Conservation (phyloP, 2,797 vertebrate genomes). For the Coranthus polyacanthus region DNA sequence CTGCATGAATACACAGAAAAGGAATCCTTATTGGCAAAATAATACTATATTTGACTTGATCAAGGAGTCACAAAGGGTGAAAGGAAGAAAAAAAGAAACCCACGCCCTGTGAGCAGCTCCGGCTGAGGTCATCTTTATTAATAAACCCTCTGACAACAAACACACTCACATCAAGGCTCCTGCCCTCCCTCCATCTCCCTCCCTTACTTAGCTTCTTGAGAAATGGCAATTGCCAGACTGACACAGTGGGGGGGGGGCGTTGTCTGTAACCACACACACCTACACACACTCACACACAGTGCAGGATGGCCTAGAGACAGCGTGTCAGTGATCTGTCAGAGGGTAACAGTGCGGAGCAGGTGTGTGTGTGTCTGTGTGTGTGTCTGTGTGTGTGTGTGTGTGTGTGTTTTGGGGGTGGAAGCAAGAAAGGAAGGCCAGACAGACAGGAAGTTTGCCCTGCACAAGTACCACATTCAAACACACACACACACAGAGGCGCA, state of each 20-base stretch:
- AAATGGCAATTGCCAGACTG: constrained; percentile 75
- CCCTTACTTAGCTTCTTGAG: constrained; percentile 65
- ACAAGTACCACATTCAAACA: constrained; percentile 30
- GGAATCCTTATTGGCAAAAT: constrained; percentile 26
- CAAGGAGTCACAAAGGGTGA: constrained; percentile 24
- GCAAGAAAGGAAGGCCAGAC: constrained; percentile 45
- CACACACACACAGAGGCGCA: constrained; percentile 49
- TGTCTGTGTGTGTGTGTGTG: constrained; percentile 30
- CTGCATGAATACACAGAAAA: constrained; percentile 21
- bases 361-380: constrained; percentile 44
- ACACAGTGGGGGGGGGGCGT: constrained; percentile 59
- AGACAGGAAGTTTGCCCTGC: constrained; percentile 63
- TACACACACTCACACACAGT: constrained; percentile 21
- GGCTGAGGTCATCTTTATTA: constrained; percentile 88
- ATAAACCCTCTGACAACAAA: constrained; percentile 83
- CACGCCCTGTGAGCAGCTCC: constrained; percentile 37
- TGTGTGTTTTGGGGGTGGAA: constrained; percentile 24
- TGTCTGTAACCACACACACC: constrained; percentile 51
- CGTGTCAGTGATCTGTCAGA: constrained; percentile 79
- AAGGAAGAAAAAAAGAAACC: constrained; percentile 12
- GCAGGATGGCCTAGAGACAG: constrained; percentile 65
- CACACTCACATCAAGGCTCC: constrained; percentile 73
- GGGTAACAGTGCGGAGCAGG: constrained; percentile 73
- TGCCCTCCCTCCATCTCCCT: constrained; percentile 55
- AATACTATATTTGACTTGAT: constrained; percentile 35